These are phyloP conservation scores for Cryptoprocta ferox DNA, from an alignment of 2,797 vertebrate species.

Conservation along the genomic window DNA sequence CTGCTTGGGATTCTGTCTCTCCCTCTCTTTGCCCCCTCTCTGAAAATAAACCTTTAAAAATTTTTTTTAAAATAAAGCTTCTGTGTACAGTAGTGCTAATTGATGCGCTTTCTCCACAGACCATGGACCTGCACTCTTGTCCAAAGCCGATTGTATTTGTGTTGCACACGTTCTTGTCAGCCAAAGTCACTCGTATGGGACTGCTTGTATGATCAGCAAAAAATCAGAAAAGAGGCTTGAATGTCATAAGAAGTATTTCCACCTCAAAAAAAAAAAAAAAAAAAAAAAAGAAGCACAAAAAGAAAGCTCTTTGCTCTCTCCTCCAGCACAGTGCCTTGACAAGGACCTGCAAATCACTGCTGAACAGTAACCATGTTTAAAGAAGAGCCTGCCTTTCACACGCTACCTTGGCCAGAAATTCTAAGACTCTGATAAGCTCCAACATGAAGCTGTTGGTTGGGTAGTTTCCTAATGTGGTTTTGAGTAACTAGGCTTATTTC, in stretches of 20 bases:
- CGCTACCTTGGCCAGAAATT: slow-evolving; percentile 44
- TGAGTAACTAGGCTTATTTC: slow-evolving; percentile 55
- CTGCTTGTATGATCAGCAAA: slow-evolving; percentile 89
- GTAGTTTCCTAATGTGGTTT: slow-evolving; percentile 26
- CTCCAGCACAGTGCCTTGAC: slow-evolving; percentile 85
- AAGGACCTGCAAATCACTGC: slow-evolving; percentile 70
- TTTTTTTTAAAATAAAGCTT: neutral
- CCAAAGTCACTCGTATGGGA: slow-evolving; percentile 98
- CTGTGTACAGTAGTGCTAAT: neutral
- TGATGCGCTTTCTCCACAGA: slow-evolving; percentile 84
- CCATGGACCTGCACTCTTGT: slow-evolving; percentile 95
- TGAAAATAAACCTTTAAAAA: no score
- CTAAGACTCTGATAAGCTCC: slow-evolving; percentile 52
- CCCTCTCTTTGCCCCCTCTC: no score
- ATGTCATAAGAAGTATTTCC: slow-evolving; percentile 9
- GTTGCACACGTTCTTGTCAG: slow-evolving; percentile 97
- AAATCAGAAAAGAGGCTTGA: neutral
- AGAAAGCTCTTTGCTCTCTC: slow-evolving; percentile 61
- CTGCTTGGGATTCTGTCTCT: no score
- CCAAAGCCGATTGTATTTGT: slow-evolving; percentile 97
- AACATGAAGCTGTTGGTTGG: slow-evolving; percentile 45
- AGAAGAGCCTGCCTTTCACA: slow-evolving; percentile 54
- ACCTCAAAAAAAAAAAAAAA: neutral
- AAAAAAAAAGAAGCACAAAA: slow-evolving; percentile 68
- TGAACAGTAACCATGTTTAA: slow-evolving; percentile 35